Evolutionary conservation across 2,113 vertebrate genomes (phyloP).

Genomic region (Lipotes vexillifer): DNA sequence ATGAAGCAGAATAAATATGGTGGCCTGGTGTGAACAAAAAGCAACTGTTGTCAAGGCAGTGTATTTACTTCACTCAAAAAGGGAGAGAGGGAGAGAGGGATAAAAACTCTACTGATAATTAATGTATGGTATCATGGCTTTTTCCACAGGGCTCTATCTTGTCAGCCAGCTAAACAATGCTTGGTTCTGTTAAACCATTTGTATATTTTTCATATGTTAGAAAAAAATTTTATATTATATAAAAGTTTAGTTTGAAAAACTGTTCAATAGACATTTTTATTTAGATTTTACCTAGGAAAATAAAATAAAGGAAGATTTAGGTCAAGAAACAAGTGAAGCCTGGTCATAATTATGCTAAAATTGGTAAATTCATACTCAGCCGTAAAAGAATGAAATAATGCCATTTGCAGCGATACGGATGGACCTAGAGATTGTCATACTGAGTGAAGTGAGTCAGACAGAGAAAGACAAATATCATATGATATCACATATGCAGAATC

Average conservation of each 20-base stretch:
- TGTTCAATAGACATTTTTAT: background rate
- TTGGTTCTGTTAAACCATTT: background rate
- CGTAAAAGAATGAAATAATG: background rate
- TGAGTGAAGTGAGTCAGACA: background rate
- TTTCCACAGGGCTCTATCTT: background rate
- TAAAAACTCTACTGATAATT: background rate
- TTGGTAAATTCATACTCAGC: background rate
- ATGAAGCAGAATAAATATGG: conserved; percentile 76
- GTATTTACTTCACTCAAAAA: background rate
- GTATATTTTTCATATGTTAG: background rate
- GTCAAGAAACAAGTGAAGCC: background rate
- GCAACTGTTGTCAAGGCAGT: background rate
- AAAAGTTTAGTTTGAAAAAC: background rate
- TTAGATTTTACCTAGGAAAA: background rate
- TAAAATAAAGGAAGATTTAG: background rate
- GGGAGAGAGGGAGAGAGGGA: background rate
- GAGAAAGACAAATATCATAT: too few relatives aligned
- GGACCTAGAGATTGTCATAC: background rate
- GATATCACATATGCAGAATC: background rate
- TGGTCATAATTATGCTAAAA: conserved; percentile 1
- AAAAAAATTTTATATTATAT: background rate
- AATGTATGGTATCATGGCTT: background rate
- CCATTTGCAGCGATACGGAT: background rate
- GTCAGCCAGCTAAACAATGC: background rate
- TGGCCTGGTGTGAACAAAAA: conserved; percentile 41